Evolutionary conservation across 2,113 vertebrate species (phyloP), one percentile per base, ranked within the genome.

Genomic region (Fulmarus glacialis): DNA sequence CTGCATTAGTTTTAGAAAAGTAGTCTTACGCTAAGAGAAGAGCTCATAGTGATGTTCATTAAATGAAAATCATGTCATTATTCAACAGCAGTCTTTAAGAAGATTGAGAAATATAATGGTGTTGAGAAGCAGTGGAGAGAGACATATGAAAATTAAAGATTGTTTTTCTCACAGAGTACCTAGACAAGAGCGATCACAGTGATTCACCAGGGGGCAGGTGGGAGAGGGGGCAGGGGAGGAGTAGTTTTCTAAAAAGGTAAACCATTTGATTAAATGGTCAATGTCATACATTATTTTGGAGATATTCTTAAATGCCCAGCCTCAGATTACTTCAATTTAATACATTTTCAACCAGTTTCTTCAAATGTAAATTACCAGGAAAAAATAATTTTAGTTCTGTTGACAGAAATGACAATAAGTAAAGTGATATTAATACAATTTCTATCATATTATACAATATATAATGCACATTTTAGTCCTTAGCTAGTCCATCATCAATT

Each of bases 141-240:
- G n/a, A 52, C 8, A 70, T 12, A 50, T 13, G 43, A 89, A 91
- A 68, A 56, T 27, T 43, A 50, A 75, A 88, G 52, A 21, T 4
- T 30, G 0, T 66, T 3, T 68, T 86, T 77, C n/a, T 75, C 64
- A 48, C 15, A 72, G 29, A 29, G 5, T 18, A 26, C 10, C 22
- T 75, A 20, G 20, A 83, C 30, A 84, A 71, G 4, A 71, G 8
- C 0, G 0, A 75, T 63, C 32, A 36, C 12, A 50, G 12, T 42
- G 60, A 75, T 60, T 53, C 15, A 27, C 3, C 1, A 3, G 1
- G 1, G 3, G 3, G 3, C 1, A 1, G 1, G 0, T 12, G 3
- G 1, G 0, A 42, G 7, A 38, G 8, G 12, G 3, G 1, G 6
- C 5, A 72, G 5, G 6, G 9, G 16, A 70, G 9, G 8, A 66